phyloP scores from a whole-genome alignment of 2,113 vertebrate genomes.

The Boulengeromyrus knoepffleri region DNA sequence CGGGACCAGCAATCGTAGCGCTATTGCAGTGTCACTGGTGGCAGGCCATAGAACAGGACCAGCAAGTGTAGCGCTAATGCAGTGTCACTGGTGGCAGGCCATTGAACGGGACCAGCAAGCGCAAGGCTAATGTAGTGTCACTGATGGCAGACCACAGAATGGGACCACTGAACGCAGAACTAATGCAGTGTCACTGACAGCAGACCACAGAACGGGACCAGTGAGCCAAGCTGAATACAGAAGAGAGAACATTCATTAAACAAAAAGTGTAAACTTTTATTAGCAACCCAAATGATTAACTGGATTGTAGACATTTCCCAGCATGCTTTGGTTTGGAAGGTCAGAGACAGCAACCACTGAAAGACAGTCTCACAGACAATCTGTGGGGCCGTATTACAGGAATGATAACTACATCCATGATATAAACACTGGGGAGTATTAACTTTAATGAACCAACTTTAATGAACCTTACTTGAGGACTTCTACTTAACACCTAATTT shows the following conservation, averaged over 20 bases:
- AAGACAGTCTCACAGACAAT: background rate
- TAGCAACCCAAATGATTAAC: background rate
- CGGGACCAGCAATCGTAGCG: too few species aligned
- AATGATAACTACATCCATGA: background rate
- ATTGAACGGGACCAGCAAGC: too few species aligned
- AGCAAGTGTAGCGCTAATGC: too few species aligned
- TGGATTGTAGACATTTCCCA: background rate
- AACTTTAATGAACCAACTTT: background rate
- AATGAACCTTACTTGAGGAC: background rate
- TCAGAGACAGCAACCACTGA: background rate
- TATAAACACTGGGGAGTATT: background rate
- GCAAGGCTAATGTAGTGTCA: too few species aligned
- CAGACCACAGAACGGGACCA: background rate
- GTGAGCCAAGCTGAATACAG: background rate
- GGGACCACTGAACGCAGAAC: too few species aligned
- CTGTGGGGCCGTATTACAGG: background rate
- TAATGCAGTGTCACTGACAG: too few species aligned
- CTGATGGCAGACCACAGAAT: too few species aligned
- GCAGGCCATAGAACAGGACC: too few species aligned
- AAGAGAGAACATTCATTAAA: background rate
- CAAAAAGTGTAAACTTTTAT: background rate
- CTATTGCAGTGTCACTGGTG: too few species aligned
- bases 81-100: too few species aligned
- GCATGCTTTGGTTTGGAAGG: background rate
- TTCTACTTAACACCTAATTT: background rate